phyloP scores from a whole-genome alignment of 2,797 vertebrate genomes.

The Pseudochaenichthys georgianus region DNA sequence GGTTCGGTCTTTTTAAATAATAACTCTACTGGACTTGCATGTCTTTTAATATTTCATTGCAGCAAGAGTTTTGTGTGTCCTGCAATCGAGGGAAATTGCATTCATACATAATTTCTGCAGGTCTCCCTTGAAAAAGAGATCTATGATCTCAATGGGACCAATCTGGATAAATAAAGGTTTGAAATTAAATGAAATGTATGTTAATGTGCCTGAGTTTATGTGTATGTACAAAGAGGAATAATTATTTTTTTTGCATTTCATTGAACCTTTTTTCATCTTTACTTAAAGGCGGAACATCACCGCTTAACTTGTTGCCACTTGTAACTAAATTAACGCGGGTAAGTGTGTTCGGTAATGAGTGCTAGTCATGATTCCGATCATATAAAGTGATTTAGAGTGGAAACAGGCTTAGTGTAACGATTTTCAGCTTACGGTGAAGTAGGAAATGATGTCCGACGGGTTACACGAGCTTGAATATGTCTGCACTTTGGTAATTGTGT shows the following conservation, averaged over 20 bases:
- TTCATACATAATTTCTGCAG: conserved; percentile 9
- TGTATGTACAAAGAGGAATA: not conserved
- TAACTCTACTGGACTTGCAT: conserved; percentile 38
- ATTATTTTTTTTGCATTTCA: conserved; percentile 11
- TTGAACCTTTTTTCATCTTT: not conserved
- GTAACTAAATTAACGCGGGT: conserved; percentile 40
- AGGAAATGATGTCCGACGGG: conserved; percentile 7
- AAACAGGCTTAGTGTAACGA: not conserved
- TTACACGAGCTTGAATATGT: not conserved
- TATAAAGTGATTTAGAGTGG: not conserved
- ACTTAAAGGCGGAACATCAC: conserved; percentile 17
- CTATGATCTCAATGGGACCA: too few relatives aligned
- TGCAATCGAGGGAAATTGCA: conserved; percentile 7
- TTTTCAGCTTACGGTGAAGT: not conserved
- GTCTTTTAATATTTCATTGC: not conserved
- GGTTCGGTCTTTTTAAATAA: not conserved
- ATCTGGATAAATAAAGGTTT: too few relatives aligned
- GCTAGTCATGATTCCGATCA: not conserved
- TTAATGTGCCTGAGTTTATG: not conserved
- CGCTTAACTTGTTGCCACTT: conserved; percentile 79
- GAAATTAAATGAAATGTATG: too few relatives aligned
- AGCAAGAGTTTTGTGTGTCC: conserved; percentile 18
- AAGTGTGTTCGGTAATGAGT: conserved; percentile 15
- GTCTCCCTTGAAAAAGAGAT: too few relatives aligned
- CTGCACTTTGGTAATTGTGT: conserved; percentile 1